Percentiles rank a stretch among this genome's conserved stretches.
Evolutionary conservation across 2,888 invertebrate genomes (phyloP).

Genomic region (Leucophenga maculata): DNA sequence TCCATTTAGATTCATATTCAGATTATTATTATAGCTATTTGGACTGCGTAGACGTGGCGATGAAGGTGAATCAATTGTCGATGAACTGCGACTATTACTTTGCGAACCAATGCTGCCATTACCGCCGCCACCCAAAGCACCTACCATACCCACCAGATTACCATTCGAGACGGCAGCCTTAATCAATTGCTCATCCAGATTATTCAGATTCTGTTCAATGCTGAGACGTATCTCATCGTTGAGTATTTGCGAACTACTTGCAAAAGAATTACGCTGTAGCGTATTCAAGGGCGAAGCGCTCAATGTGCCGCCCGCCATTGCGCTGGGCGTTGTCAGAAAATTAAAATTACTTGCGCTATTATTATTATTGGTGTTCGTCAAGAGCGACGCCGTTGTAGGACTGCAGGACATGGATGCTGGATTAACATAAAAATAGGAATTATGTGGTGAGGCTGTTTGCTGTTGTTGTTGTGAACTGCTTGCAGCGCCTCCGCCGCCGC

Average conservation of each 20-base stretch:
- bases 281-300: constrained; percentile 70
- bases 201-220: constrained; percentile 72
- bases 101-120: constrained; percentile 55
- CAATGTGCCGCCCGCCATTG: constrained; percentile 56
- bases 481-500: constrained; percentile 30
- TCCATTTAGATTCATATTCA: constrained; percentile 11
- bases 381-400: constrained; percentile 52
- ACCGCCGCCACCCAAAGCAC: constrained; percentile 47
- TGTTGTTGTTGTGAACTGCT: constrained; percentile 45
- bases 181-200: constrained; percentile 76
- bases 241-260: constrained; percentile 59
- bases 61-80: constrained; percentile 63
- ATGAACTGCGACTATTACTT: constrained; percentile 65
- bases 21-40: constrained; percentile 29
- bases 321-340: constrained; percentile 62
- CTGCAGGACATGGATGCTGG: constrained; percentile 67
- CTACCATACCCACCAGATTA: constrained; percentile 62
- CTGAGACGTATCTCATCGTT: constrained; percentile 67
- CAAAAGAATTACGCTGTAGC: constrained; percentile 69
- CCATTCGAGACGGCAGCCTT: constrained; percentile 73
- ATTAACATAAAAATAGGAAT: constrained; percentile 71
- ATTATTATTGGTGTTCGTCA: constrained; percentile 52
- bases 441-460: constrained; percentile 63
- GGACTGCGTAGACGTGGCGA: constrained; percentile 50
- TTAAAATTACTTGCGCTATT: constrained; percentile 62